phyloP scores from a whole-genome alignment of 2,797 vertebrate genomes.

The Rhabdomys pumilio region DNA sequence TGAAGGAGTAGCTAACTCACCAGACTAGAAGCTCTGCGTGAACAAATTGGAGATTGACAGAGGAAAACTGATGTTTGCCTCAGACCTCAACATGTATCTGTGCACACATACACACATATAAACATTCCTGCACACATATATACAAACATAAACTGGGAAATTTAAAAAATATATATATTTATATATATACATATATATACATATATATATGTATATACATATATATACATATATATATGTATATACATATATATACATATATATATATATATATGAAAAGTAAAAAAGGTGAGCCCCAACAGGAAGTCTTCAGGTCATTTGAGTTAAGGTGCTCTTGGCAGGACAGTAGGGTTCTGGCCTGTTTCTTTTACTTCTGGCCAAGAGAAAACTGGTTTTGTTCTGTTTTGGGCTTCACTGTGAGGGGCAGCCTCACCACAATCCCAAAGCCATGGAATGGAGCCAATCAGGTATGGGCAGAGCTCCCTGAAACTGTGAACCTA shows the following conservation, averaged over 20 bases:
- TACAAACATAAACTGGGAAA: neutral
- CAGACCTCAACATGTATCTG: neutral
- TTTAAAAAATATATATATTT: neutral
- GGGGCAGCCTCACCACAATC: neutral
- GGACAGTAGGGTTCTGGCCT: no score
- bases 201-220: neutral
- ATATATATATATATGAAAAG: neutral
- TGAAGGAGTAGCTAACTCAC: neutral
- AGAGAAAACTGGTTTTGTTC: neutral
- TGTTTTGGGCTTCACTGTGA: neutral
- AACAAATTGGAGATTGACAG: no score
- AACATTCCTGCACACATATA: neutral
- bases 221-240: neutral
- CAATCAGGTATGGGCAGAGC: neutral
- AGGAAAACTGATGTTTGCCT: neutral
- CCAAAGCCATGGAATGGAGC: neutral
- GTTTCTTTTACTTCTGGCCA: neutral
- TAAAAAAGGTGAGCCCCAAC: neutral
- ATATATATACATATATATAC: neutral
- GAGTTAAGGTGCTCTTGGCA: neutral
- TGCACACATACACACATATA: neutral
- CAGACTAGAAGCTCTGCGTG: neutral
- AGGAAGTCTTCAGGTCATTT: neutral
- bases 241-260: neutral
- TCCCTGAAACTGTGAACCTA: neutral